These are phyloP conservation scores for Telmatherina bonti DNA, from an alignment of 2,797 vertebrate genomes.

Conservation along the genomic window DNA sequence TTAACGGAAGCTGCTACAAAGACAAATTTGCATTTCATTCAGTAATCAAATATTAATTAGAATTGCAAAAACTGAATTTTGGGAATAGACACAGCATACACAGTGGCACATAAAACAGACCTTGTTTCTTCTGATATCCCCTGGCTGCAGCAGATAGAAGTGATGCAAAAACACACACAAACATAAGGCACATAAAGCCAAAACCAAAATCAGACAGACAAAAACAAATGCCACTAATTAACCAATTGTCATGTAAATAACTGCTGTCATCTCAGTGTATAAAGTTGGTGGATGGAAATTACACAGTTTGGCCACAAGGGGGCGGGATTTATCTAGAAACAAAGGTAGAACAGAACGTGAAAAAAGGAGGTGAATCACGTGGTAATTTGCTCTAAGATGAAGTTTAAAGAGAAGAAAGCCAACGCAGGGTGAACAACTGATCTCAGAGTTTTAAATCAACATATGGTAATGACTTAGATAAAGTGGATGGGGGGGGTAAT, in stretches of 20 bases:
- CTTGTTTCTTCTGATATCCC: constrained; percentile 91
- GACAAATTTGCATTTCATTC: constrained; percentile 7
- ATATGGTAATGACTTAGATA: no score
- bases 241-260: constrained; percentile 14
- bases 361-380: accelerated
- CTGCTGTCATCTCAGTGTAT: neutral
- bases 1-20: constrained; percentile 90
- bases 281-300: constrained; percentile 11
- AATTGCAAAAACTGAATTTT: constrained; percentile 1
- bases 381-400: constrained; percentile 7
- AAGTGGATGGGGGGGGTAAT: no score
- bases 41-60: neutral
- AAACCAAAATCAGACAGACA: constrained; percentile 6
- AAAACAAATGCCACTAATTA: neutral
- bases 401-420: neutral
- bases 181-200: constrained; percentile 48
- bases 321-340: constrained; percentile 40
- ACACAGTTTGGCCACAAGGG: constrained; percentile 46
- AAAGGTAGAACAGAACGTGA: neutral
- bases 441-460: no score
- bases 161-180: constrained; percentile 78
- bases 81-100: neutral
- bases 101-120: constrained; percentile 79
- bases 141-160: constrained; percentile 87
- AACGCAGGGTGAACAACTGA: neutral